Evolutionary conservation across 2,888 invertebrate genomes (phyloP), one percentile per base, ranked within the genome.

Genomic region (Venustoraphidia nigricollis): DNA sequence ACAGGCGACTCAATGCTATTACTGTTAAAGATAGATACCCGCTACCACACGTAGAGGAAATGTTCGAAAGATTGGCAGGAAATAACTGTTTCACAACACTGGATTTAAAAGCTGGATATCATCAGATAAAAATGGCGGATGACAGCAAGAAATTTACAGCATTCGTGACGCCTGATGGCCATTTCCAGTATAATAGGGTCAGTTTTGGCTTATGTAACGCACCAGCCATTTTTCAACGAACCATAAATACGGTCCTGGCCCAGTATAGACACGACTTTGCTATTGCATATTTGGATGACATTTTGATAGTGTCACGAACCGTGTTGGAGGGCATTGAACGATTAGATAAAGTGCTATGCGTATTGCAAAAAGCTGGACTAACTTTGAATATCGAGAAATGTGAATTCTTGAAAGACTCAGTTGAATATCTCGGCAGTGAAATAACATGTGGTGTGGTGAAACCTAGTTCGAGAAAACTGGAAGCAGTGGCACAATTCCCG

Each of bases 161-260:
- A 2, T 56, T 59, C 34, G 52, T 52, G 5, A 60, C 57, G 8
- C 57, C 55, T 1, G 58, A 57, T 17, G 58, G 58, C 9, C 47
- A 59, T 9, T 60, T 51, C 40, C 56, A 62, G 51, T 58, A 56
- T 41, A 44, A 51, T 4, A 46, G 53, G 0, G 56, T 60, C 56
- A 55, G 58, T 5, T 63, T 61, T 45, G 60, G 60, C 6, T 49
- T 61, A 8, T 44, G 54, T 2, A 60, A 60, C 37, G 59, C 60
- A 1, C 58, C 58, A 6, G 54, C 54, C 37, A 55, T 55, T 9
- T 63, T 59, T 46, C 58, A 59, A 44, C 49, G 56, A 9, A 48
- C 43, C 9, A 41, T 54, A 9, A 49, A 50, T 38, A 49, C 38
- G 14, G 49, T 45, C 34, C 51, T 50, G 11, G 51, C 45, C 8